These are phyloP conservation scores for Brachystomella parvula DNA, from an alignment of 1,140 invertebrate genomes.

Conservation along the genomic window DNA sequence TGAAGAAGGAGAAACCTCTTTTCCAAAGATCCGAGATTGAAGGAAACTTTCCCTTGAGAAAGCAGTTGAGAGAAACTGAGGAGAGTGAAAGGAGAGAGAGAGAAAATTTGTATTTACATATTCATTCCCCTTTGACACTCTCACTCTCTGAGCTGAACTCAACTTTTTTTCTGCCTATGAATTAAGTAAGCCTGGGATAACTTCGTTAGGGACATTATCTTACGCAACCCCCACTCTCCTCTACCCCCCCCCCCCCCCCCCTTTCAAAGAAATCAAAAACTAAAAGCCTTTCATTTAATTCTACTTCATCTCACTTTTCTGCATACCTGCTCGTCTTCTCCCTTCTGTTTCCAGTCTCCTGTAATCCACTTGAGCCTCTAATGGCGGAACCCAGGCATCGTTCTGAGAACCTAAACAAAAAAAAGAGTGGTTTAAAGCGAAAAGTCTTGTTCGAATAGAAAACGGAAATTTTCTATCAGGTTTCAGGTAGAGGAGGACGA, in stretches of 20 bases:
- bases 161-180: neutral
- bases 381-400: neutral
- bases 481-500: neutral
- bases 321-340: too few species aligned
- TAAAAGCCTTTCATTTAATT: neutral
- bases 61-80: neutral
- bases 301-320: too few species aligned
- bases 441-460: neutral
- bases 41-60: neutral
- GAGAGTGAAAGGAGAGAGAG: too few species aligned
- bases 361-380: neutral
- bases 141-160: conserved; percentile 8
- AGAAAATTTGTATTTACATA: too few species aligned
- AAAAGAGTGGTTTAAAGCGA: neutral
- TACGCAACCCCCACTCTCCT: too few species aligned
- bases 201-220: neutral
- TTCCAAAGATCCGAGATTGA: too few species aligned
- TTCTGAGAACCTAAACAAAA: neutral
- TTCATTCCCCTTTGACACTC: neutral
- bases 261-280: neutral
- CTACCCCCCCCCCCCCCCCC: too few species aligned
- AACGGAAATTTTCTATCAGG: neutral
- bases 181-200: neutral
- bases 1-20: neutral
- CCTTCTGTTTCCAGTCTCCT: neutral